Percentiles rank a stretch among this genome's conserved stretches.
These are phyloP conservation scores for Montipora efflorescens DNA, from an alignment of 64 coral and sea anemone genomes.

Conservation along the genomic window DNA sequence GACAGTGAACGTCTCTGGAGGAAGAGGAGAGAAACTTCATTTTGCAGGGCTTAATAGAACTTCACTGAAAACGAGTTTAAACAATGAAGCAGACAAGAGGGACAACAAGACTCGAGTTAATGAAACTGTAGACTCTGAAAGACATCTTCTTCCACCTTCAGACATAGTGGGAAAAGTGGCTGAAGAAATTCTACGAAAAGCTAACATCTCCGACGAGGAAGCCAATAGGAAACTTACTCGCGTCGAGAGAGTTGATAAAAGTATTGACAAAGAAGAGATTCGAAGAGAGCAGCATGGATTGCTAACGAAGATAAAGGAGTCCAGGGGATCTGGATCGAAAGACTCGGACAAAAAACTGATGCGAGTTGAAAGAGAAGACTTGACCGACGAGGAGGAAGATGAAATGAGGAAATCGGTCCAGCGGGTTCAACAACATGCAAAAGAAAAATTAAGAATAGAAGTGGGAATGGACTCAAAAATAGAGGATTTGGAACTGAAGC, in stretches of 20 bases:
- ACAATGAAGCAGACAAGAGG: background rate
- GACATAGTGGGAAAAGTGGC: slow-evolving; percentile 69
- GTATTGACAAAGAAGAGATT: slow-evolving; percentile 7
- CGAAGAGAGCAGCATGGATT: background rate
- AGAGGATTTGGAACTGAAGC: slow-evolving; percentile 1
- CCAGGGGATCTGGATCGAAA: background rate
- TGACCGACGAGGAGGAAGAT: slow-evolving; percentile 27
- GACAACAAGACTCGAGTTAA: background rate
- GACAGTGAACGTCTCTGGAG: background rate
- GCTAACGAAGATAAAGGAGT: slow-evolving; percentile 20
- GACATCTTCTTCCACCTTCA: slow-evolving; percentile 44
- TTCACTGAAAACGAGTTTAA: background rate
- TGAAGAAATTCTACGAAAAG: slow-evolving; percentile 52
- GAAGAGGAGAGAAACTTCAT: slow-evolving; percentile 18
- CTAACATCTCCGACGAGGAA: slow-evolving; percentile 55
- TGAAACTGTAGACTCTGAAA: background rate
- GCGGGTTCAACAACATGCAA: background rate
- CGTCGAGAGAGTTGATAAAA: slow-evolving; percentile 62
- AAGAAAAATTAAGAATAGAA: background rate
- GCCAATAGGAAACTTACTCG: slow-evolving; percentile 56
- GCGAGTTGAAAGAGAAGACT: slow-evolving; percentile 45
- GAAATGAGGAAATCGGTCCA: background rate
- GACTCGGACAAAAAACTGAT: background rate
- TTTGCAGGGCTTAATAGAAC: slow-evolving; percentile 4
- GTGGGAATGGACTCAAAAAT: background rate